Evolutionary conservation across 2,113 vertebrate genomes (phyloP).

Genomic region (Ictalurus furcatus): DNA sequence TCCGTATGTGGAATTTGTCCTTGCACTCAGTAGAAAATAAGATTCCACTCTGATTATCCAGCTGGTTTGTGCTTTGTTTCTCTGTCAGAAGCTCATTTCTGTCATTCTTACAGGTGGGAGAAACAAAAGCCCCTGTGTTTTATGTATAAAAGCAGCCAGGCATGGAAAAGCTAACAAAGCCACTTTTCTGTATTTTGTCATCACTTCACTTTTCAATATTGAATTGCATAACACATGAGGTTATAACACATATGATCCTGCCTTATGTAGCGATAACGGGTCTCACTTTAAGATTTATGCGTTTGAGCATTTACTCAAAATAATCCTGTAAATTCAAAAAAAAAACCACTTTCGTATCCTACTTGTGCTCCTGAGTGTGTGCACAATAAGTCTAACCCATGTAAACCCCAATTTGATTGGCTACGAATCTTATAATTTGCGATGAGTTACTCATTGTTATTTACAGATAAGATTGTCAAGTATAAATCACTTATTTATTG

Average conservation of each 20-base stretch:
- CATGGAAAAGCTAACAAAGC: background rate
- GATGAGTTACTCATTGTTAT: background rate
- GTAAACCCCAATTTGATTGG: background rate
- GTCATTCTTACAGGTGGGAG: background rate
- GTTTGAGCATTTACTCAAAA: background rate
- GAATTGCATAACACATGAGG: background rate
- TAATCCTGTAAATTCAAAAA: background rate
- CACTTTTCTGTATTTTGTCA: background rate
- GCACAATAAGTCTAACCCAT: background rate
- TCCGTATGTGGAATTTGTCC: conserved; percentile 14
- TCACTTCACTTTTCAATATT: background rate
- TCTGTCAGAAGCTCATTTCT: background rate
- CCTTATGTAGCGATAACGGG: background rate
- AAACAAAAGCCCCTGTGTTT: conserved; percentile 21
- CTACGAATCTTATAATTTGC: too few species aligned
- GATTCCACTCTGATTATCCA: conserved; percentile 27
- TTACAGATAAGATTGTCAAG: too few species aligned
- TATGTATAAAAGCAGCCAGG: background rate
- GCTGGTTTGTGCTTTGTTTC: conserved; percentile 10
- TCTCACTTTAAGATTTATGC: background rate
- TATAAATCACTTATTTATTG: too few species aligned
- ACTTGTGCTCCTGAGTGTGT: background rate
- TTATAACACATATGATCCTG: background rate
- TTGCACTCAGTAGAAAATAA: conserved; percentile 1
- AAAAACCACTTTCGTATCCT: background rate